Conservation (phyloP, 2,888 invertebrate genomes). For the Drosophila kokeensis region DNA sequence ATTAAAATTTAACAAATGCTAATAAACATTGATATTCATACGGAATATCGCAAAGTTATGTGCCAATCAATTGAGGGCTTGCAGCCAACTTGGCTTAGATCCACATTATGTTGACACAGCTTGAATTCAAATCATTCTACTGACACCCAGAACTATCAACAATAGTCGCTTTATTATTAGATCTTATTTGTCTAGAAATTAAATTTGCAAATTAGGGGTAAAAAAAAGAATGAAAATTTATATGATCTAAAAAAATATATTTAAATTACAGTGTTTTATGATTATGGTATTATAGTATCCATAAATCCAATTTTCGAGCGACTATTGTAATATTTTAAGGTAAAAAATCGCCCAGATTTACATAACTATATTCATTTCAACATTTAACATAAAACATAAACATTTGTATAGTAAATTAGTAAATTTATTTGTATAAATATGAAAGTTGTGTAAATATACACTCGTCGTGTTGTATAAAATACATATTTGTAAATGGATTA, state of each 20-base stretch:
- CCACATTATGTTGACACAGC: constrained; percentile 4
- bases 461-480: constrained; percentile 37
- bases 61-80: constrained; percentile 22
- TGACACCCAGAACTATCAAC: not conserved
- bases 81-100: constrained; percentile 12
- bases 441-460: constrained; percentile 27
- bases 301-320: not conserved
- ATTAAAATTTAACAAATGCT: constrained; percentile 42
- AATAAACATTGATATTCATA: constrained; percentile 62
- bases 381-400: not conserved
- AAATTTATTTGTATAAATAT: constrained; percentile 50
- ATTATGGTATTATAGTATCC: not conserved
- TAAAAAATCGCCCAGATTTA: not conserved
- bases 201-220: not conserved
- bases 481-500: constrained; percentile 38
- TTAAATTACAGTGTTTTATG: not conserved
- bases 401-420: constrained; percentile 27
- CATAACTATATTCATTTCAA: constrained; percentile 5
- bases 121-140: not conserved
- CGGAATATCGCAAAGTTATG: constrained; percentile 19
- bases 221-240: not conserved
- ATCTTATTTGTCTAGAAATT: not conserved
- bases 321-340: not conserved
- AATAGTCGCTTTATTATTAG: not conserved
- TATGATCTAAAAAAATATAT: not conserved